These are phyloP conservation scores for Aeoliscus strigatus DNA, from an alignment of 2,797 vertebrate species.

Conservation along the genomic window DNA sequence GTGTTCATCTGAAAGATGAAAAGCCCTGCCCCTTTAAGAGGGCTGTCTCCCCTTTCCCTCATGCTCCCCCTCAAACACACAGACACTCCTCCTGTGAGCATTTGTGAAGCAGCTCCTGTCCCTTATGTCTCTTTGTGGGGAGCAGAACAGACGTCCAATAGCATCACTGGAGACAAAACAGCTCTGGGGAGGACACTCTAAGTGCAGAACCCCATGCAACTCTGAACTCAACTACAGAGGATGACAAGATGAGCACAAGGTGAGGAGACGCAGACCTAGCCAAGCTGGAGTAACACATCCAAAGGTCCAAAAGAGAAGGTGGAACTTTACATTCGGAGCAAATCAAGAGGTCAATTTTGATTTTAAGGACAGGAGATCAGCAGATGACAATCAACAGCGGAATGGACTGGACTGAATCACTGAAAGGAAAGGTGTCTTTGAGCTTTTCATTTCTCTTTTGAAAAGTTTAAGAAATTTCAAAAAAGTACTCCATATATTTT, in stretches of 20 bases:
- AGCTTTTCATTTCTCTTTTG: conserved; percentile 50
- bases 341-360: conserved; percentile 52
- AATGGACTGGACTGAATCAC: conserved; percentile 42
- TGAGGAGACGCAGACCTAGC: conserved; percentile 32
- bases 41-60: conserved; percentile 73
- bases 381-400: conserved; percentile 38
- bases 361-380: conserved; percentile 38
- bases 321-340: conserved; percentile 55
- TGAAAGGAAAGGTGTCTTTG: conserved; percentile 56
- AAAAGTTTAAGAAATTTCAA: conserved; percentile 46
- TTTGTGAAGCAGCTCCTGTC: conserved; percentile 77
- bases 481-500: conserved; percentile 29
- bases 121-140: conserved; percentile 75
- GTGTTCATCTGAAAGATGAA: conserved; percentile 64
- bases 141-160: conserved; percentile 69
- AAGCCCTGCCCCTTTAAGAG: conserved; percentile 81
- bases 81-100: conserved; percentile 78
- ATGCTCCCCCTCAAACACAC: conserved; percentile 73
- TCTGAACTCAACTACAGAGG: conserved; percentile 39
- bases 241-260: conserved; percentile 36
- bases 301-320: conserved; percentile 40
- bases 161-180: conserved; percentile 65
- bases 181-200: conserved; percentile 54
- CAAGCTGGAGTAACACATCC: conserved; percentile 51
- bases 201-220: conserved; percentile 43